A percentile compares a stretch with the other conserved stretches of the same genome.
Evolutionary conservation across 2,113 vertebrate species (phyloP).

Genomic region (Oxygymnocypris stewartii): DNA sequence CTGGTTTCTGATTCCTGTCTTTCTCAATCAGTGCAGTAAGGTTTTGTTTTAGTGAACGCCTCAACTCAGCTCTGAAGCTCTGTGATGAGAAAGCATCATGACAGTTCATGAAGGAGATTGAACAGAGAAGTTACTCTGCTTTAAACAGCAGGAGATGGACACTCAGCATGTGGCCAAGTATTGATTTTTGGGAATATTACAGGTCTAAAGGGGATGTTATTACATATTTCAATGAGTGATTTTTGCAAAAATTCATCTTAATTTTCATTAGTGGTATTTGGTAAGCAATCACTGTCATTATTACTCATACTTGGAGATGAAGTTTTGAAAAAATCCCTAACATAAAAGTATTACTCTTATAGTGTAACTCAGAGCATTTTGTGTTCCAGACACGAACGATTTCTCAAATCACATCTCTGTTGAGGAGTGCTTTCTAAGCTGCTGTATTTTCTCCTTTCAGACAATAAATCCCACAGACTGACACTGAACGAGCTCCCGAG

Average conservation of each 20-base stretch:
- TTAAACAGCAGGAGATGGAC: conserved; percentile 12
- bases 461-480: background rate
- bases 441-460: background rate
- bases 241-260: background rate
- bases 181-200: background rate
- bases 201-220: background rate
- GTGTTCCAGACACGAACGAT: background rate
- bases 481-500: background rate
- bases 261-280: background rate
- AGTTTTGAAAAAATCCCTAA: background rate
- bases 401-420: background rate
- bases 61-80: background rate
- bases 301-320: background rate
- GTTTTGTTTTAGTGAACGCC: background rate
- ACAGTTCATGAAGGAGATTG: conserved; percentile 18
- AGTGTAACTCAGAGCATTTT: background rate
- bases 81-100: conserved; percentile 19
- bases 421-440: background rate
- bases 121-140: conserved; percentile 26
- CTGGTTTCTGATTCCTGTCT: background rate
- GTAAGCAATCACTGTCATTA: background rate
- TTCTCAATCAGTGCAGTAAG: conserved; percentile 3
- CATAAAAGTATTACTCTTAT: background rate
- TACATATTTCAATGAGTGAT: background rate
- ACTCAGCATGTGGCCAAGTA: background rate